A percentile compares a stretch with the other conserved stretches of the same genome.
These are phyloP conservation scores for Drosophila neonasuta DNA, from an alignment of 2,888 invertebrate genomes.

Conservation along the genomic window DNA sequence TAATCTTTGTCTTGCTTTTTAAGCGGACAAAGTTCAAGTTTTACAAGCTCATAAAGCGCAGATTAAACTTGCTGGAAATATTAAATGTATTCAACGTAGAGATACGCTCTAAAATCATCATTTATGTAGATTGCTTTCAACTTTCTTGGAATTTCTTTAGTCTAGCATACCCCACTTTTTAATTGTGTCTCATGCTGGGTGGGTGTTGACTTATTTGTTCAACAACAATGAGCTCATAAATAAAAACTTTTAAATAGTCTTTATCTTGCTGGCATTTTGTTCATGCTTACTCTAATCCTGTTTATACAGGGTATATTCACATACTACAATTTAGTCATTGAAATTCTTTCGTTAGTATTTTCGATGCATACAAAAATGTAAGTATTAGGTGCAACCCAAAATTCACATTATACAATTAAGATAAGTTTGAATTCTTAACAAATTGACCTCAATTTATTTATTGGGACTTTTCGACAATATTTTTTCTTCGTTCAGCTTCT, in stretches of 20 bases:
- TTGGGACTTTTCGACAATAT: too few relatives aligned
- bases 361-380: too few relatives aligned
- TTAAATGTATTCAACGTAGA: neutral
- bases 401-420: too few relatives aligned
- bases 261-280: neutral
- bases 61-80: slow-evolving; percentile 7
- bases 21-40: slow-evolving; percentile 20
- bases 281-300: neutral
- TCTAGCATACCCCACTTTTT: neutral
- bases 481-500: too few relatives aligned
- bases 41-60: slow-evolving; percentile 25
- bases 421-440: too few relatives aligned
- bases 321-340: too few relatives aligned
- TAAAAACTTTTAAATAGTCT: neutral
- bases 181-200: neutral
- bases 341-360: too few relatives aligned
- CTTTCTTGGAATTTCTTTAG: neutral
- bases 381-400: too few relatives aligned
- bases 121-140: too few relatives aligned
- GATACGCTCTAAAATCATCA: neutral
- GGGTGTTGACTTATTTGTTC: neutral
- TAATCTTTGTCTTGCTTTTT: slow-evolving; percentile 16
- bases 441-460: too few relatives aligned
- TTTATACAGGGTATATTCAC: neutral
- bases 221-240: neutral